A percentile compares a stretch with the other conserved stretches of the same genome.
These are phyloP conservation scores for Choloepus hoffmanni DNA, from an alignment of 2,113 vertebrate species.

Conservation along the genomic window DNA sequence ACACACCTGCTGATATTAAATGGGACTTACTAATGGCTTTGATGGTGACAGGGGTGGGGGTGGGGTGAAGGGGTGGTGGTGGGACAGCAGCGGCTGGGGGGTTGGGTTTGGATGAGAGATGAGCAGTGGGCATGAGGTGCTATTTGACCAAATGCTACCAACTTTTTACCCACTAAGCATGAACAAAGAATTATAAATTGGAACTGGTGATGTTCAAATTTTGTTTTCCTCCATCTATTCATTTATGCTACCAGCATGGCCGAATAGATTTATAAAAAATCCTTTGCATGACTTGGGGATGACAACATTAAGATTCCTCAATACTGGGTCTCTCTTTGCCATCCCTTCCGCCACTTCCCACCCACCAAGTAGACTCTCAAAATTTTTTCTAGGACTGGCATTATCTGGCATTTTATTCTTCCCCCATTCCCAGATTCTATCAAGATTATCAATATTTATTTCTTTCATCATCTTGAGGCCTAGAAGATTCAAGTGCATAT, in stretches of 20 bases:
- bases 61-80: fast-evolving
- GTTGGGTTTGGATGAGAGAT: background rate
- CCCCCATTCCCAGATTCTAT: background rate
- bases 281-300: background rate
- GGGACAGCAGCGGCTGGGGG: background rate
- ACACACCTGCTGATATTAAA: background rate
- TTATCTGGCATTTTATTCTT: background rate
- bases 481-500: background rate
- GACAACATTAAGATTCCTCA: background rate
- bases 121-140: fast-evolving
- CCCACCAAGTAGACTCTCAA: too few species aligned
- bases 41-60: fast-evolving
- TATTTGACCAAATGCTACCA: background rate
- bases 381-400: background rate
- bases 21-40: background rate
- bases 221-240: background rate
- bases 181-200: background rate
- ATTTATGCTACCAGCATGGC: background rate
- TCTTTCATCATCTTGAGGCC: background rate
- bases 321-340: background rate
- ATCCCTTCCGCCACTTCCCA: fast-evolving
- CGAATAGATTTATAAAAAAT: background rate
- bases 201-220: background rate
- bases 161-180: background rate
- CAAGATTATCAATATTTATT: background rate